Evolutionary conservation across 1,140 invertebrate species (phyloP).

Genomic region (Phthorimaea operculella): DNA sequence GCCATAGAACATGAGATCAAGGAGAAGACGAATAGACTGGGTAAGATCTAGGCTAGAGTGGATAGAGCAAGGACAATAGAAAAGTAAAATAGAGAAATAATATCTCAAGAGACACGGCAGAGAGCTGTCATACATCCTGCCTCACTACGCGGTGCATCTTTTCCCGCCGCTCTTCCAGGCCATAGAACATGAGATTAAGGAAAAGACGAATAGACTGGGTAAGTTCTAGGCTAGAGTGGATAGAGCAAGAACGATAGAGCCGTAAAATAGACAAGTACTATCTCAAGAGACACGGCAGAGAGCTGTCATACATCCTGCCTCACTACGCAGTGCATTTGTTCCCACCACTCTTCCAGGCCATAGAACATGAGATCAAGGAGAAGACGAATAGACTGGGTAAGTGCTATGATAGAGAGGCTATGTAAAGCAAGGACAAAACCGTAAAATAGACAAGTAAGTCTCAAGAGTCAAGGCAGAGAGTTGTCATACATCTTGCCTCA

Average conservation of each 20-base stretch:
- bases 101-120: too few relatives aligned
- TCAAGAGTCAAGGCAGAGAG: slow-evolving; percentile 77
- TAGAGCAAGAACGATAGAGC: too few relatives aligned
- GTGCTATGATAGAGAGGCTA: neutral
- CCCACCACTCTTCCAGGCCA: slow-evolving; percentile 77
- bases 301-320: too few relatives aligned
- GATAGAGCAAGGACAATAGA: too few relatives aligned
- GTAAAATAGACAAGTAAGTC: too few relatives aligned
- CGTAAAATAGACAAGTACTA: too few relatives aligned
- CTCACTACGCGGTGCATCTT: slow-evolving; percentile 77
- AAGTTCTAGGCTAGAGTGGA: slow-evolving; percentile 11
- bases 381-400: slow-evolving; percentile 70
- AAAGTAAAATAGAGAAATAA: too few relatives aligned
- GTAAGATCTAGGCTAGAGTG: too few relatives aligned
- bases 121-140: slow-evolving; percentile 81
- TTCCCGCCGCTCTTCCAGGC: slow-evolving; percentile 80
- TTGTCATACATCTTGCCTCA: slow-evolving; percentile 81
- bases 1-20: slow-evolving; percentile 81
- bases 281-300: too few relatives aligned
- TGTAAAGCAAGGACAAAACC: too few relatives aligned
- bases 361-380: slow-evolving; percentile 79
- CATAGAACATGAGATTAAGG: slow-evolving; percentile 79
- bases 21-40: slow-evolving; percentile 70
- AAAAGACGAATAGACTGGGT: slow-evolving; percentile 71
- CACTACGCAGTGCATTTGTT: slow-evolving; percentile 77